Conservation (phyloP, 2,113 vertebrate species). For the Xiphophorus hellerii region DNA sequence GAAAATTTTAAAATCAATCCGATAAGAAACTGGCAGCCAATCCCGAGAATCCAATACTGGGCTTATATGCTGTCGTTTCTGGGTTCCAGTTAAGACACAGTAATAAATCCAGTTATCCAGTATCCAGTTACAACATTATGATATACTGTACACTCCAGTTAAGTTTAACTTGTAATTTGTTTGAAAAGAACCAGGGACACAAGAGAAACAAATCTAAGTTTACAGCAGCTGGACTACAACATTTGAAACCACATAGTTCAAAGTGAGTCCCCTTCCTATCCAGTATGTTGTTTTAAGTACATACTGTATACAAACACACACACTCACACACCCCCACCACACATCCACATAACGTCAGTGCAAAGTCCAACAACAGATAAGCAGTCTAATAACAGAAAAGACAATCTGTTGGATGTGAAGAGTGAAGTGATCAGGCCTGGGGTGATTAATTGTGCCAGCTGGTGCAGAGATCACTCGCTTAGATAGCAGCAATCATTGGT, state of each 20-base stretch:
- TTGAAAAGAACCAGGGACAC: neutral
- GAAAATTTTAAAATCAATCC: too few species aligned
- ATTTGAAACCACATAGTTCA: neutral
- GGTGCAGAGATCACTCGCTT: conserved; percentile 56
- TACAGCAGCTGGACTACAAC: neutral
- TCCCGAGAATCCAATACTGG: too few species aligned
- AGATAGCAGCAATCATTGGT: conserved; percentile 60
- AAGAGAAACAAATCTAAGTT: neutral
- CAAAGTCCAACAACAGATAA: conserved; percentile 54
- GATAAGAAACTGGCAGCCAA: too few species aligned
- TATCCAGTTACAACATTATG: neutral
- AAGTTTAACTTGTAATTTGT: conserved; percentile 22
- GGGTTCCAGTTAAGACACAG: too few species aligned
- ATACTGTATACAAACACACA: neutral
- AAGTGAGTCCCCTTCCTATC: conserved; percentile 8
- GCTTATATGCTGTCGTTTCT: too few species aligned
- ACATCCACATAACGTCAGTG: conserved; percentile 11
- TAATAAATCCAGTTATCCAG: neutral
- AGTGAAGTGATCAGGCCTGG: conserved; percentile 61
- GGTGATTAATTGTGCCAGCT: conserved; percentile 70
- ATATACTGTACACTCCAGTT: neutral
- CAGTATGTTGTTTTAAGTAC: neutral
- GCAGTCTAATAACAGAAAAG: conserved; percentile 61
- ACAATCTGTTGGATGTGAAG: conserved; percentile 60
- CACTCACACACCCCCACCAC: neutral